These are phyloP conservation scores for Tragelaphus strepsiceros DNA, from an alignment of 2,113 vertebrate genomes.

Conservation along the genomic window DNA sequence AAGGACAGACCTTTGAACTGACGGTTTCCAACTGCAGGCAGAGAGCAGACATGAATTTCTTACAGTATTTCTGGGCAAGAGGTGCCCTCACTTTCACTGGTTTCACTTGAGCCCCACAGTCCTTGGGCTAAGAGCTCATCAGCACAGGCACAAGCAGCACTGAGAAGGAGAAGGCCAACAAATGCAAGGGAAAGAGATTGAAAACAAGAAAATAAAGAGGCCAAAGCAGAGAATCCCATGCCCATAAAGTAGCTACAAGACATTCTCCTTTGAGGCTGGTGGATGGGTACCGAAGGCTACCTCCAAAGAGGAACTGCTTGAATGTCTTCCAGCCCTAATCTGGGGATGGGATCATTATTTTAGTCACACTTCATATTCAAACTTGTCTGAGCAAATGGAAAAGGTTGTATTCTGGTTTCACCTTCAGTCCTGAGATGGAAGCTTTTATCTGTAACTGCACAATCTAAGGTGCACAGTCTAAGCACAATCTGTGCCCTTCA, in stretches of 20 bases:
- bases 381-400: not conserved
- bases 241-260: not conserved
- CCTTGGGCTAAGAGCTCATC: not conserved
- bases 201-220: not conserved
- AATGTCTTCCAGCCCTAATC: not conserved
- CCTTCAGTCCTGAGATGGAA: not conserved
- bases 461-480: not conserved
- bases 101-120: not conserved
- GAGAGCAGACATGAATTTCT: not conserved
- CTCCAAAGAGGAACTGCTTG: not conserved
- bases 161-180: not conserved
- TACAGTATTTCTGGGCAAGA: not conserved
- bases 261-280: not conserved
- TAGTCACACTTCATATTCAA: not conserved
- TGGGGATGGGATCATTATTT: not conserved
- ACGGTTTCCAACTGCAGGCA: fast-evolving
- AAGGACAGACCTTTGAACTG: not conserved
- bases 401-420: not conserved
- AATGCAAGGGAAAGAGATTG: not conserved
- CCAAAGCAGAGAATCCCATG: not conserved
- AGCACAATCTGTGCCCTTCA: no score
- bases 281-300: no score
- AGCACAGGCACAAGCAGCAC: not conserved
- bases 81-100: not conserved
- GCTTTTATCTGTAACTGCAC: not conserved